These are phyloP conservation scores for Delphinapterus leucas DNA, from an alignment of 2,113 vertebrate species.

Conservation along the genomic window DNA sequence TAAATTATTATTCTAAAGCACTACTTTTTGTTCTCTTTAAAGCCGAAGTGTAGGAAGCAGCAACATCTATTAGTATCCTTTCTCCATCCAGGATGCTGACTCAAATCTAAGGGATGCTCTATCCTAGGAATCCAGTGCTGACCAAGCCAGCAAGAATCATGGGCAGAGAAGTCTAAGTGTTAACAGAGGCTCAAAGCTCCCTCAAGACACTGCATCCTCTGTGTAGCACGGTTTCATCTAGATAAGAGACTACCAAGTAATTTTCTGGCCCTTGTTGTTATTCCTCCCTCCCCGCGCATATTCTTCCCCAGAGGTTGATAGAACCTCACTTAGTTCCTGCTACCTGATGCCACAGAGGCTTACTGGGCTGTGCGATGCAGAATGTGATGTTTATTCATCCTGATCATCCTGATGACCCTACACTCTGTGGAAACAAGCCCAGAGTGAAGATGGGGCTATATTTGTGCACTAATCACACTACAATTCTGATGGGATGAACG, in stretches of 20 bases:
- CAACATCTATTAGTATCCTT: background rate
- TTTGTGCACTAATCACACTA: background rate
- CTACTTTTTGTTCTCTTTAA: background rate
- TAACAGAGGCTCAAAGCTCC: background rate
- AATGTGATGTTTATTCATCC: background rate
- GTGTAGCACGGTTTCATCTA: background rate
- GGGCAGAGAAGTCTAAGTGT: background rate
- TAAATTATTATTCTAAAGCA: background rate
- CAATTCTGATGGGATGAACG: background rate
- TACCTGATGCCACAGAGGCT: background rate
- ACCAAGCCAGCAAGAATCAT: background rate
- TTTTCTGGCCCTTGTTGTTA: background rate
- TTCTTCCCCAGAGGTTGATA: background rate
- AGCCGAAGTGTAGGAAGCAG: background rate
- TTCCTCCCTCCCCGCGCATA: background rate
- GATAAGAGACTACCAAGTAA: background rate
- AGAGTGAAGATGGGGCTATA: background rate
- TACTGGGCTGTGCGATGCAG: too few species aligned
- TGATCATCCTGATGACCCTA: background rate
- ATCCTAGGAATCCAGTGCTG: background rate
- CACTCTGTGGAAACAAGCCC: background rate
- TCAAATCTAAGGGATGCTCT: background rate
- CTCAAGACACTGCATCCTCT: background rate
- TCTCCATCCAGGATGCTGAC: background rate
- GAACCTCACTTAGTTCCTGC: background rate